Evolutionary conservation across 1,140 invertebrate genomes (phyloP), one percentile per base, ranked within the genome.

Genomic region (Drosophila watanabei): DNA sequence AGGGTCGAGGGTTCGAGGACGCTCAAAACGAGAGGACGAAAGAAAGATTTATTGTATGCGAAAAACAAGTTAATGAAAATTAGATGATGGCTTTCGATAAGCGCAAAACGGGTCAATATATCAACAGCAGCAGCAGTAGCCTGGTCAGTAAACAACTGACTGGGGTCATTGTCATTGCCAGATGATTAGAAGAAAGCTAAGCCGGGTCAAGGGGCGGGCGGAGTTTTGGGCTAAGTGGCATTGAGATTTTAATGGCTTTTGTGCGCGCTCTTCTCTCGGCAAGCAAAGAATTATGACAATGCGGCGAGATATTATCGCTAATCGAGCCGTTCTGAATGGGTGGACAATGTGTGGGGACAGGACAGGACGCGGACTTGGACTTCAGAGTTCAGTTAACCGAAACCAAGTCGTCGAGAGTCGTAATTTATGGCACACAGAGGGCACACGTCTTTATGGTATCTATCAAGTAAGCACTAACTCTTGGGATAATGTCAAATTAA

Each of bases 1-100:
- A 24, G 9, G 43, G 51, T 54, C 45, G n/a, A 49, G 52, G 46
- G 57, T 69, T 82, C 68, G 49, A 75, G 48, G 64, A 65, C 58
- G 52, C 61, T 71, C 41, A 3, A 41, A 72, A 65, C 52, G 52
- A 61, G 52, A 57, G 60, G 37, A 69, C 51, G 58, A 80, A 57
- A 73, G 79, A 86, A 57, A 80, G 83, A 87, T 86, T 87, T 87
- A 87, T 87, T 79, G 79, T 71, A 35, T 72, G 41, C 60, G 70
- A 62, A 70, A 80, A 80, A 87, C 52, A 87, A 88, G 85, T 88
- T 88, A 89, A 89, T 88, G 85, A 89, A 88, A 89, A 81, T 85
- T 81, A 89, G 84, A 88, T 88, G 81, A 89, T 84, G 85, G 66
- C 85, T 70, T 81, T 89, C 87, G 85, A 88, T 89, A 88, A 88